Evolutionary conservation across 2,888 invertebrate species (phyloP), one percentile per base, ranked within the genome.

Genomic region (Dinocampus coccinellae): DNA sequence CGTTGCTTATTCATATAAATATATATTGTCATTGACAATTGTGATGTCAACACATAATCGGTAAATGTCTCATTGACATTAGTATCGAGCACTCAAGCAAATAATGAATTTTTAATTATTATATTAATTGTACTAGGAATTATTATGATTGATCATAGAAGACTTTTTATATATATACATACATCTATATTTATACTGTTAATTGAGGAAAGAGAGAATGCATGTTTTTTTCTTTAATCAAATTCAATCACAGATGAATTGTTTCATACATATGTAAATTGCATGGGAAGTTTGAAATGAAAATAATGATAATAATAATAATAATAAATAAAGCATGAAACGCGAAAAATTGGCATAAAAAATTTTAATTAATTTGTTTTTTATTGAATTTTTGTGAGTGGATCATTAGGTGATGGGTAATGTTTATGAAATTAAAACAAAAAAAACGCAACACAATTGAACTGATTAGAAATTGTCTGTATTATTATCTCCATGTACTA

Each of bases 391-490:
- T 55, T 22, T 10, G 55, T 4, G 24, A 55, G 22, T 9, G 7
- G 11, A n/a, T 62, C 24, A 24, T 22, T 22, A 22, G 39, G 36
- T 62, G 39, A 39, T 62, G 20, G 34, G 34, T 34, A 60, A 34
- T n/a, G n/a, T n/a, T n/a, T n/a, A n/a, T 34, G 11, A 20, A 29
- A 29, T 62, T 33, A 34, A 63, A 63, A 57, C 13, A 64, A 39
- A 47, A 70, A 24, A 57, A 69, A 64, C 69, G 58, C 26, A 58
- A 33, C n/a, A 64, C 57, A 70, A 64, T 64, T 33, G 64, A 69
- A 69, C 69, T 69, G 63, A 70, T 64, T 70, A 42, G 70, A 70
- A 64, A 70, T 64, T 58, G 24, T 70, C 16, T 58, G 47, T 47
- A 47, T 52, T 57, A 55, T 13, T 57, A 58, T 70, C 70, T 70